Base-by-base conservation (phyloP, 2,113 vertebrate genomes). In the Pseudois nayaur region DNA sequence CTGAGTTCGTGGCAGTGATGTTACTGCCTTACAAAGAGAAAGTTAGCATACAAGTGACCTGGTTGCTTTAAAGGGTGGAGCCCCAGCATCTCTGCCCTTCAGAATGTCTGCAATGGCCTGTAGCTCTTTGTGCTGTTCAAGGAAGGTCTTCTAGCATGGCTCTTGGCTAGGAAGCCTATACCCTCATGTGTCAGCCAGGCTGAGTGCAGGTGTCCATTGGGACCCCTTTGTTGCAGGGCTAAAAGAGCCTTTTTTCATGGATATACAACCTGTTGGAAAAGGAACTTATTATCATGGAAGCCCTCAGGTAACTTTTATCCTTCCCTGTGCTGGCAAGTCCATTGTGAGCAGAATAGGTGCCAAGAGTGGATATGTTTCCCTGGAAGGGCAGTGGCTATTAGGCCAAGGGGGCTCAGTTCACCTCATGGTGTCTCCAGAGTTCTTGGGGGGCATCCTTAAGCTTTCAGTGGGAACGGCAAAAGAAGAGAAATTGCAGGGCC, bases 1-100 rank as follows among this genome's bases (percentile, higher is more conserved):
- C 12, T 0, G 2, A 43, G 40, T 14, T 25, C 36, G 43, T 13
- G 21, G 36, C 71, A 43, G 12, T 74, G 36, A 74, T 43, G 11
- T 43, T 74, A 40, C 11, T 74, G 71, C 71, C 36, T 74, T 76
- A 40, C 36, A 74, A 40, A 74, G 19, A 74, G 36, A 74, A 74
- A 40, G n/a, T 40, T 19, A 36, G n/a, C 67, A 25, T 74, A 27
- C 23, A 43, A 27, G 71, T 76, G 71, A 3, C 40, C 71, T 0
- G 2, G 23, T 43, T 76, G 40, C 36, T 43, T 14, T 43, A 43
- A 76, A 43, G 40, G 36, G 6, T 76, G 12, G 23, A 74, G 11
- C 71, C 71, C 71, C 71, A 43, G 71, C 40, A 43, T 43, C 23
- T 76, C n/a, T 25, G 12, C 21, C 6, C 40, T 40, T 43, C 71